Conservation (phyloP, 2,797 vertebrate species). For the Coendou prehensilis region DNA sequence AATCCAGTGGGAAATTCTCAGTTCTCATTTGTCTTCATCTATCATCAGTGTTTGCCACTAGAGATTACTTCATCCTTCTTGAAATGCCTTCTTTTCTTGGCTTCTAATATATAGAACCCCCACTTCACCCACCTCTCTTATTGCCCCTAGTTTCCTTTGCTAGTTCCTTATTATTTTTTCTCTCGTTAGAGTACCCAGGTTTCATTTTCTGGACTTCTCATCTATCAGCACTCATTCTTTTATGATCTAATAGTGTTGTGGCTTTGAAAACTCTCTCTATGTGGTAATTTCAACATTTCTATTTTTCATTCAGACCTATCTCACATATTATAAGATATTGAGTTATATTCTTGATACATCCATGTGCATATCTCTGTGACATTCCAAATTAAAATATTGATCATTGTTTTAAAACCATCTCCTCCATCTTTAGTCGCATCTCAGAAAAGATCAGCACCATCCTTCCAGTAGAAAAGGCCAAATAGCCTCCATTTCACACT, state of each 20-base stretch:
- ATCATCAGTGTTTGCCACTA: not conserved
- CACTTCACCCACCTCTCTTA: not conserved
- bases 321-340: not conserved
- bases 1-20: not conserved
- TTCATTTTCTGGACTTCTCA: not conserved
- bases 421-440: not conserved
- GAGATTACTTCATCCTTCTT: not conserved
- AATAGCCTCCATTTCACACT: not conserved
- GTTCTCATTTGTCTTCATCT: not conserved
- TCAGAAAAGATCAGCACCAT: not conserved
- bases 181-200: not conserved
- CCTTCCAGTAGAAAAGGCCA: not conserved
- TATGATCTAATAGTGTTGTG: not conserved
- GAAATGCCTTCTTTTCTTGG: not conserved
- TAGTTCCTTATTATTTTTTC: not conserved
- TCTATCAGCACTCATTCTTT: not conserved
- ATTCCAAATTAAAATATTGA: constrained; percentile 10
- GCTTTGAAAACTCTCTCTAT: not conserved
- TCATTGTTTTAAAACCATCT: not conserved
- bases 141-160: not conserved
- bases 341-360: not conserved
- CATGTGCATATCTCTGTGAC: not conserved
- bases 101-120: not conserved
- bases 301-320: not conserved
- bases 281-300: not conserved